Evolutionary conservation across 1,140 invertebrate species (phyloP), one percentile per base, ranked within the genome.

Genomic region (Cotesia typhae): DNA sequence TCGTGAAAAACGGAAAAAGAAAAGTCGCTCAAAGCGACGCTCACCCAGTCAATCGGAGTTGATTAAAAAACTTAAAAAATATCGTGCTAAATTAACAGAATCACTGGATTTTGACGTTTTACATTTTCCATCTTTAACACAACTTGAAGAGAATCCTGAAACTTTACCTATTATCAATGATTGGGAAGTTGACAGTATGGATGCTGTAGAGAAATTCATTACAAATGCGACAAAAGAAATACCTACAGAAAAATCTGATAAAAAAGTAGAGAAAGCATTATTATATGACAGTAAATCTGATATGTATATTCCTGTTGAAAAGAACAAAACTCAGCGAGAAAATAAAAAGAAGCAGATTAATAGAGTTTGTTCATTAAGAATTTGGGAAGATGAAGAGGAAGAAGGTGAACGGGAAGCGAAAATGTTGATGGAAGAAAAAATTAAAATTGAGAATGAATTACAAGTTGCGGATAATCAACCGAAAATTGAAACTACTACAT

Each of bases 331-430:
- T 37, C 28, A 63, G 0, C 79, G 77, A 20, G 84, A 85, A n/a
- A 79, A 66, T 20, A 83, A 84, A 37, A 84, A 80, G 17, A 82
- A 77, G 12, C 77, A 79, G 12, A 78, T 81, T 37, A 35, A 55
- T 2, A 74, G 81, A 37, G 52, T 82, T 0, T 83, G 78, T 38
- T 76, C 83, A 0, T 77, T 83, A 20, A 82, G 84, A 70, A 87
- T 87, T 36, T 87, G 86, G 86, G 85, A 87, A 57, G 85, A 87
- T 1, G 86, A 87, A 28, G 78, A 85, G 60, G 85, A 87, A 53
- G 84, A 87, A 68, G 86, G 78, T 0, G 85, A 85, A 14, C 79
- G 79, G 4, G 83, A 87, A 71, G 82, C 77, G 66, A 51, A 82
- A 67, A 71, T 83, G 75, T 74, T 82, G 1, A 73, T 76, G 9